phyloP scores from a whole-genome alignment of 2,113 vertebrate genomes.

The Takifugu flavidus region DNA sequence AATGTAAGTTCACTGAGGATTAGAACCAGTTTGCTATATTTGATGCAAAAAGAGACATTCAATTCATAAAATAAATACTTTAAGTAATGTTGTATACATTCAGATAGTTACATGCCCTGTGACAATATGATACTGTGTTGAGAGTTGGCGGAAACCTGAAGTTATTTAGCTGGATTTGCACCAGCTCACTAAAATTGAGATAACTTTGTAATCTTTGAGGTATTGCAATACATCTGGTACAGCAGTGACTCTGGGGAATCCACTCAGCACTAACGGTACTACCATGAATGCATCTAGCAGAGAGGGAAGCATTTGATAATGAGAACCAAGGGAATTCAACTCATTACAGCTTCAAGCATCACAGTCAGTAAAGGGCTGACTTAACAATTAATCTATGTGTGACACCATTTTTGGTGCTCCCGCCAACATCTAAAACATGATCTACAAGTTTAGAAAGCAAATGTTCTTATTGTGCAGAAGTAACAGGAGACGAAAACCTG shows the following conservation, averaged over 20 bases:
- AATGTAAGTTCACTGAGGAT: too few relatives aligned
- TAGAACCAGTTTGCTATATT: too few relatives aligned
- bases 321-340: slow-evolving; percentile 57
- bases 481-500: not conserved
- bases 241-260: slow-evolving; percentile 46
- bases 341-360: slow-evolving; percentile 21
- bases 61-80: too few relatives aligned
- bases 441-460: too few relatives aligned
- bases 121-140: too few relatives aligned
- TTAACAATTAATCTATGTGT: slow-evolving; percentile 4
- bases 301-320: slow-evolving; percentile 26
- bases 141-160: too few relatives aligned
- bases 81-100: too few relatives aligned
- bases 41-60: too few relatives aligned
- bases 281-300: not conserved
- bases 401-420: slow-evolving; percentile 1
- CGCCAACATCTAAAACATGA: too few relatives aligned
- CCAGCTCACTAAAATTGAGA: not conserved
- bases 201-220: slow-evolving; percentile 21
- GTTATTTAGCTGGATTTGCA: too few relatives aligned
- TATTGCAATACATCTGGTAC: slow-evolving; percentile 28
- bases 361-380: slow-evolving; percentile 1
- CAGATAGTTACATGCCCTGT: too few relatives aligned
- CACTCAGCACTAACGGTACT: slow-evolving; percentile 51
- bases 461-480: too few relatives aligned